phyloP scores from a whole-genome alignment of 2,888 invertebrate genomes.

The Caenorhabditis zanzibari region DNA sequence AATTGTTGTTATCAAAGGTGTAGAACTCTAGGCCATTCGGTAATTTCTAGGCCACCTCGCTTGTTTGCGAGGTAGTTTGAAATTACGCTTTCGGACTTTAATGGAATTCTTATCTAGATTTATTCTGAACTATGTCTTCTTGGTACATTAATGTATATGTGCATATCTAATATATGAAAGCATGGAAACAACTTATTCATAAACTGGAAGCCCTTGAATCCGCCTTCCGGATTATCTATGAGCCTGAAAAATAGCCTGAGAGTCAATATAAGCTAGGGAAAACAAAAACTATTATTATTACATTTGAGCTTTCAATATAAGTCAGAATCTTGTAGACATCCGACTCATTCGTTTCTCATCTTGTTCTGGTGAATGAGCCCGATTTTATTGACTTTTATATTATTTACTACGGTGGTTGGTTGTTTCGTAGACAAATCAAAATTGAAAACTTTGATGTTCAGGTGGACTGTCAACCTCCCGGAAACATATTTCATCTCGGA shows the following conservation, averaged over 20 bases:
- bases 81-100: background rate
- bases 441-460: background rate
- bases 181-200: constrained; percentile 11
- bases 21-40: background rate
- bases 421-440: background rate
- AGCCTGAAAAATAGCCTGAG: constrained; percentile 18
- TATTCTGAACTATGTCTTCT: no score
- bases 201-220: background rate
- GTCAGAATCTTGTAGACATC: background rate
- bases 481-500: constrained; percentile 56
- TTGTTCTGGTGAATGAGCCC: constrained; percentile 20
- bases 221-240: constrained; percentile 32
- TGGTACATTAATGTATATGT: no score
- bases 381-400: background rate
- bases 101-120: no score
- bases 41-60: background rate
- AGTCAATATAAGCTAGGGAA: constrained; percentile 30
- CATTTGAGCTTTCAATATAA: background rate
- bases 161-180: background rate
- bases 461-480: constrained; percentile 45
- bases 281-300: constrained; percentile 13
- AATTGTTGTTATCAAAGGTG: background rate
- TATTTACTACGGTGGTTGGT: constrained; percentile 1
- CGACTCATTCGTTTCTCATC: background rate
- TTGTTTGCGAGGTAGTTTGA: background rate